phyloP scores from a whole-genome alignment of 2,888 invertebrate genomes.

The Leptarthrus brevirostris region DNA sequence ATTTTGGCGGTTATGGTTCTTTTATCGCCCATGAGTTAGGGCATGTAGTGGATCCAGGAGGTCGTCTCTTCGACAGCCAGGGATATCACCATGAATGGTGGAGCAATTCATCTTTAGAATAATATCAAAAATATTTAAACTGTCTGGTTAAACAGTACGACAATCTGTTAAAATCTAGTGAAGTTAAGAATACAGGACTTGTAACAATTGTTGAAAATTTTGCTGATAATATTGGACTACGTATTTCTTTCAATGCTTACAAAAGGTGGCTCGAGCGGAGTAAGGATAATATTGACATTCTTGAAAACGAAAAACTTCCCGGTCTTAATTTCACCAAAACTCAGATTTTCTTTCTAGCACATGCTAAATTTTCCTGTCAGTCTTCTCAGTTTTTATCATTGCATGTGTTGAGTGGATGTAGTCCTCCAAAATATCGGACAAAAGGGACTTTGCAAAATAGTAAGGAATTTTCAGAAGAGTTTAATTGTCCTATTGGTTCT shows the following conservation, averaged over 20 bases:
- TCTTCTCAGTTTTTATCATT: not conserved
- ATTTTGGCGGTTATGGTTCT: conserved; percentile 26
- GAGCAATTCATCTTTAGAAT: not conserved
- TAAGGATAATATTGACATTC: not conserved
- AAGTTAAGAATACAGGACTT: not conserved
- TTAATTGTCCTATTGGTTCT: not conserved
- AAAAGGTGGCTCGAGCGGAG: not conserved
- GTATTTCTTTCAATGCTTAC: conserved; percentile 1
- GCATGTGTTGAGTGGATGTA: not conserved
- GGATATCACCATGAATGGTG: not conserved
- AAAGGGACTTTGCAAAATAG: not conserved
- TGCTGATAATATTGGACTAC: conserved; percentile 9
- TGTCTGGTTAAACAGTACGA: conserved; percentile 17
- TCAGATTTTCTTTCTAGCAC: conserved; percentile 15
- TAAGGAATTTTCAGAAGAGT: conserved; percentile 5
- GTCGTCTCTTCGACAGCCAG: not conserved
- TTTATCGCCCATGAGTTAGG: conserved; percentile 37
- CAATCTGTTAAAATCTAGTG: not conserved
- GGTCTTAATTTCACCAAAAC: not conserved
- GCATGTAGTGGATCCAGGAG: conserved; percentile 11
- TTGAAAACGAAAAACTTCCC: not conserved
- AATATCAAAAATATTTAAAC: not conserved
- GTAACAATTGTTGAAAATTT: conserved; percentile 11
- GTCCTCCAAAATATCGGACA: not conserved
- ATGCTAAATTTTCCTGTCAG: not conserved